Percentiles rank a stretch among this genome's conserved stretches.
These are phyloP conservation scores for Drosophila macrospina DNA, from an alignment of 2,888 invertebrate species.

Conservation along the genomic window DNA sequence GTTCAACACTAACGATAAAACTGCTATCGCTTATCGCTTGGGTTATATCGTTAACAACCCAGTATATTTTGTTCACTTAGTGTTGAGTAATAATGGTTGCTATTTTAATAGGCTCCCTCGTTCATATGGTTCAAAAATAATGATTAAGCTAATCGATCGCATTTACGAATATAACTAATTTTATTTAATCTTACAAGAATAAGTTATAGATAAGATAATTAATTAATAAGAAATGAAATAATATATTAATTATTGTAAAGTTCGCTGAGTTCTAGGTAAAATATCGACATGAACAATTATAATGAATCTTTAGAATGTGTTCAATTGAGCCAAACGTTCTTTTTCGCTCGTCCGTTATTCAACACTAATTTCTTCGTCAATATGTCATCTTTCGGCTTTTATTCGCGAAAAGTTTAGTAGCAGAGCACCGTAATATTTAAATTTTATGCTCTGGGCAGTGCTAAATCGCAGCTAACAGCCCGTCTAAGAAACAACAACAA, in stretches of 20 bases:
- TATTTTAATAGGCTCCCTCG: not conserved
- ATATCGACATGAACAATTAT: not conserved
- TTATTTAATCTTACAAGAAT: too few species aligned
- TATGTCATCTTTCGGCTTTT: conserved; percentile 79
- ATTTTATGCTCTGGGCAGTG: conserved; percentile 45
- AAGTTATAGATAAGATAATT: not conserved
- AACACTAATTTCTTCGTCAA: conserved; percentile 68
- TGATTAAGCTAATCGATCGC: conserved; percentile 2
- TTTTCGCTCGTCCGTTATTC: conserved; percentile 36
- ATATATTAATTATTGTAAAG: not conserved
- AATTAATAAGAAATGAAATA: not conserved
- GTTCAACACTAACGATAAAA: conserved; percentile 21
- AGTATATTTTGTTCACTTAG: not conserved
- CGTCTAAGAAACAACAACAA: conserved; percentile 27
- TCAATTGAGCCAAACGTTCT: conserved; percentile 29
- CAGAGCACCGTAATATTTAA: conserved; percentile 53
- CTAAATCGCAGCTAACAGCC: conserved; percentile 33
- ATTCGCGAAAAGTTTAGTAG: conserved; percentile 72
- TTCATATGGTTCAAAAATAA: not conserved
- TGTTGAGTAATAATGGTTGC: conserved; percentile 20
- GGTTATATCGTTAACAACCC: conserved; percentile 8
- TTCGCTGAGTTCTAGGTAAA: not conserved
- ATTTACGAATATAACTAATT: not conserved
- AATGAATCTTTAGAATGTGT: conserved; percentile 10
- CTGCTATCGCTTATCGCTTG: conserved; percentile 15